Evolutionary conservation across 2,888 invertebrate genomes (phyloP).

Genomic region (Ametastegia equiseti): DNA sequence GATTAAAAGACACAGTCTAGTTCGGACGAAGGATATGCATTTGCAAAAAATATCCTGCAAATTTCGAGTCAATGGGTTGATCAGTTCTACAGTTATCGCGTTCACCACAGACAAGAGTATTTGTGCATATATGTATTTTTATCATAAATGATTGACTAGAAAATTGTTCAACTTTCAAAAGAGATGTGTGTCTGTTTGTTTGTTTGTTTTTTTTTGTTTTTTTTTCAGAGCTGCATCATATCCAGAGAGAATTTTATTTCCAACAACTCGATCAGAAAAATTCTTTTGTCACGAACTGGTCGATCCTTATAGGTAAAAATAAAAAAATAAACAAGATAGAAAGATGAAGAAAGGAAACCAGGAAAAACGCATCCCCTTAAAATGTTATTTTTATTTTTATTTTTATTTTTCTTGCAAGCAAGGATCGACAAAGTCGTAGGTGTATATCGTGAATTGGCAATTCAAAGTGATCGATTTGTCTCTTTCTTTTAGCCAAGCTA

Average conservation of each 20-base stretch:
- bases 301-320: too few relatives aligned
- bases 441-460: constrained; percentile 20
- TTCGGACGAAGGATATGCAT: neutral
- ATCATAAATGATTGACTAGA: too few relatives aligned
- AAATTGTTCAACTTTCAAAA: too few relatives aligned
- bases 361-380: neutral
- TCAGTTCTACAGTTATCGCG: too few relatives aligned
- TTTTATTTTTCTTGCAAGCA: too few relatives aligned
- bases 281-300: neutral
- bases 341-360: neutral
- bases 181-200: too few relatives aligned
- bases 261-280: neutral
- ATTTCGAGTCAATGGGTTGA: neutral
- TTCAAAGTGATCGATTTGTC: constrained; percentile 13
- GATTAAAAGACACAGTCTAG: neutral
- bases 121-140: too few relatives aligned
- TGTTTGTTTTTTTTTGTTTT: too few relatives aligned
- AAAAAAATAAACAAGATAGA: neutral
- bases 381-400: constrained; percentile 21
- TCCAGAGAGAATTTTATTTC: too few relatives aligned
- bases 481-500: neutral
- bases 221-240: too few relatives aligned
- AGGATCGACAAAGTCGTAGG: neutral
- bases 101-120: too few relatives aligned
- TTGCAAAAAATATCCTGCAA: neutral